Evolutionary conservation across 2,888 invertebrate genomes (phyloP).

Genomic region (Dynastes tityus): DNA sequence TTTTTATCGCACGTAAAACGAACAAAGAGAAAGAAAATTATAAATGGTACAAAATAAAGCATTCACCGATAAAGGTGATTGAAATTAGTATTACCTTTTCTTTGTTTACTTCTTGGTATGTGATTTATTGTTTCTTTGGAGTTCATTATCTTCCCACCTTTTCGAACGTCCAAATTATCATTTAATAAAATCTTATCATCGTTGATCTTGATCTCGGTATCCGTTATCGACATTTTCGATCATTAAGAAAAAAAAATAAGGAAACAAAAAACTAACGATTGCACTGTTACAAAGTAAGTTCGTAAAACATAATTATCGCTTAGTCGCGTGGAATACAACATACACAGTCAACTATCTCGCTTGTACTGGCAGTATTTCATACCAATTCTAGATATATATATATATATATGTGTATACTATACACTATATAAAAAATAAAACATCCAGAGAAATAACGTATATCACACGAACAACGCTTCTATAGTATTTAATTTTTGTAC

Average conservation of each 20-base stretch:
- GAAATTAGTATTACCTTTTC: slow-evolving; percentile 37
- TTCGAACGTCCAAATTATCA: slow-evolving; percentile 12
- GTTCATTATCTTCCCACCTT: slow-evolving; percentile 11
- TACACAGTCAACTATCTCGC: not conserved
- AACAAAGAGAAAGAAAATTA: not conserved
- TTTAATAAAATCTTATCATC: slow-evolving; percentile 42
- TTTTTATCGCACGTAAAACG: slow-evolving; percentile 13
- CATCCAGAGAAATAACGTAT: slow-evolving; percentile 13
- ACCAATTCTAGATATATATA: slow-evolving; percentile 14
- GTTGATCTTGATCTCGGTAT: slow-evolving; percentile 3
- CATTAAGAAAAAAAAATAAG: too few relatives aligned
- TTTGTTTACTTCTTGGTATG: slow-evolving; percentile 34
- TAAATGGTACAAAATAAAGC: not conserved
- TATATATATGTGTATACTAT: not conserved
- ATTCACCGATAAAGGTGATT: too few relatives aligned
- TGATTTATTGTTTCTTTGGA: slow-evolving; percentile 31
- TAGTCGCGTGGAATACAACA: not conserved
- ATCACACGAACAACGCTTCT: not conserved
- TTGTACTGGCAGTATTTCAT: slow-evolving; percentile 27
- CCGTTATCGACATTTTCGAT: slow-evolving; percentile 29
- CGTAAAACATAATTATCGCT: slow-evolving; percentile 25
- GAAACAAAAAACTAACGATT: not conserved
- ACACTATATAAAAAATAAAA: slow-evolving; percentile 31
- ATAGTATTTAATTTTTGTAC: not conserved
- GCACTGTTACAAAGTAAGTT: slow-evolving; percentile 26